These are phyloP conservation scores for Acanthacorydalis orientalis DNA, from an alignment of 2,888 invertebrate species.

Conservation along the genomic window DNA sequence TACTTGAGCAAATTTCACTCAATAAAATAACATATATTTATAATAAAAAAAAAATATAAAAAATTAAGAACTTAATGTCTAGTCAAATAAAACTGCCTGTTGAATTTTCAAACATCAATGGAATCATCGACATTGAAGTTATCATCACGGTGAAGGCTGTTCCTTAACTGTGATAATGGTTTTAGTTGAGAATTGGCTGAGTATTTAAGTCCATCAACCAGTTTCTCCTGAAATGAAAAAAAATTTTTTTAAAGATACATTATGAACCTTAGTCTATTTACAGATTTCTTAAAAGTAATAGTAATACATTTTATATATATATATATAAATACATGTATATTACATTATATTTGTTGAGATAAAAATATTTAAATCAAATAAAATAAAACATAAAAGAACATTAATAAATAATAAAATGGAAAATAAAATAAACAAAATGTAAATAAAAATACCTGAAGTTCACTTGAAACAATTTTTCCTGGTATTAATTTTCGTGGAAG, in stretches of 20 bases:
- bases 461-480: conserved; percentile 9
- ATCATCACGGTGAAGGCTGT: conserved; percentile 9
- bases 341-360: too few relatives aligned
- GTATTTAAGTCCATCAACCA: conserved; percentile 6
- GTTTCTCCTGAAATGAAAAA: conserved; percentile 5
- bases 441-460: conserved; percentile 9
- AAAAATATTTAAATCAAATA: too few relatives aligned
- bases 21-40: too few relatives aligned
- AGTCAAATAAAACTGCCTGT: too few relatives aligned
- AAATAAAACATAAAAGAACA: too few relatives aligned
- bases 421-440: not conserved
- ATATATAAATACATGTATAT: too few relatives aligned
- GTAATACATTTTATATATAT: not conserved
- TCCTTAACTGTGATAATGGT: not conserved
- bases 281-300: too few relatives aligned
- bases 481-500: conserved; percentile 9
- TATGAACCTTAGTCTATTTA: too few relatives aligned
- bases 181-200: not conserved
- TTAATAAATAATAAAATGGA: too few relatives aligned
- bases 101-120: conserved; percentile 8
- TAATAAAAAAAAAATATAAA: too few relatives aligned
- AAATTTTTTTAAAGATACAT: not conserved
- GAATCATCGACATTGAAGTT: conserved; percentile 11
- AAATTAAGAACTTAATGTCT: too few relatives aligned
- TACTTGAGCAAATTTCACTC: conserved; percentile 5